Base-by-base conservation (phyloP, 2,888 invertebrate species). In the Epinotia nisella region DNA sequence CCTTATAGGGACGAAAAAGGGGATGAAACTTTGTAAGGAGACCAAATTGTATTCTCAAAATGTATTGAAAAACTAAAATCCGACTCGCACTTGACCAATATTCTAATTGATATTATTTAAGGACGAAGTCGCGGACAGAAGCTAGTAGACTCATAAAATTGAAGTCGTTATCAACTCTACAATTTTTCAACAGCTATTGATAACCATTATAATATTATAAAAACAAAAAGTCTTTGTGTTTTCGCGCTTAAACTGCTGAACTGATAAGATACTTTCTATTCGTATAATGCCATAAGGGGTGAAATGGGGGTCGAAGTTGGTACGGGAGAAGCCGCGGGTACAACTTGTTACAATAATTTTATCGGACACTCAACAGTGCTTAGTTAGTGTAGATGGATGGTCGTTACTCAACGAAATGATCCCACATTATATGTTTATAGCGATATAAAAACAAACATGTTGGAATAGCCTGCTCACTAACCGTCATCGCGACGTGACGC, bases 401-500 rank as follows among this genome's bases (percentile, higher is more conserved):
- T 59, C 72, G 68, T 58, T 68, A 68, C 58, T 68, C 72, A 58
- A 68, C 72, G 62, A 29, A 73, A 73, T 66, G 59, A 66, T 68
- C 68, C 61, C 61, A n/a, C 66, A 62, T 73, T 24, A 68, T 58
- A 67, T 73, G 68, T 73, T 66, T 71, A 71, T 71, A 53, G 62
- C 49, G 62, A 62, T 73, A 73, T 73, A 73, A 73, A n/a, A 73
- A 73, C 68, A 73, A 73, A 73, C 72, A 68, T 64, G 68, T 49
- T 35, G 60, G 49, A 49, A 64, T 59, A 72, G 70, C 76, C 75
- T 78, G 75, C 69, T 71, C 71, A 67, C 61, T 74, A 74, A 71
- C 76, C 64, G 68, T 76, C 76, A 75, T 71, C 76, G 41, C 68
- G 55, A 45, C 58, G 64, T 74, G 72, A 71, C 66, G 72, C 62